Evolutionary conservation across 1,140 invertebrate species (phyloP), one percentile per base, ranked within the genome.

Genomic region (Camponotus vicinus): DNA sequence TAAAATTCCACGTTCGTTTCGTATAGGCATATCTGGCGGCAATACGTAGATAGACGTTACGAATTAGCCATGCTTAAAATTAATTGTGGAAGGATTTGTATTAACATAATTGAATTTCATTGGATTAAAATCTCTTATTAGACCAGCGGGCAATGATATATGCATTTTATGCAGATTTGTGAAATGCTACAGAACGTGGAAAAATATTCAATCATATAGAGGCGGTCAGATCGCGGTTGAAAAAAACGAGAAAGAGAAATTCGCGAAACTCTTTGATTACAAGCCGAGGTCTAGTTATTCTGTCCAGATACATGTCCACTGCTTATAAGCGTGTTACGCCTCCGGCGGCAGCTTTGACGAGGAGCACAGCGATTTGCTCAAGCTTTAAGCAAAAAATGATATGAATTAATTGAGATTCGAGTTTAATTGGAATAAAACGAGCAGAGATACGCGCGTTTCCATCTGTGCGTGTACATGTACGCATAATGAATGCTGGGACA

Each of bases 381-480:
- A n/a, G 11, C 42, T 83, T 75, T 45, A 83, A 83, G 45, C 69
- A 42, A 83, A 83, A 83, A 83, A 75, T 75, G 27, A 73, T 83
- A 83, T 61, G 5, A 83, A 83, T 75, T 83, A 83, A 83, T 83
- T 83, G 79, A 83, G 73, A 52, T 52, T 83, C 69, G 79, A 55
- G 69, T 83, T 83, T 83, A 83, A 83, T 83, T 73, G 79, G 79
- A 73, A 63, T 83, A 83, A 83, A 83, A 13, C 57, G 57, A 69
- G n/a, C 79, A 73, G 45, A 40, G 52, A 42, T 73, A 59, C 55
- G 55, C 55, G 55, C n/a, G 55, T 83, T 73, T 83, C 55, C 69
- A 49, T 57, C 37, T 63, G 8, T 21, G 27, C 40, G 40, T 75
- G n/a, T 59, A 59, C 6, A 32, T 21, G 8, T 40, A 83, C 27